phyloP scores from a whole-genome alignment of 2,888 invertebrate genomes.

The Spodoptera exigua region DNA sequence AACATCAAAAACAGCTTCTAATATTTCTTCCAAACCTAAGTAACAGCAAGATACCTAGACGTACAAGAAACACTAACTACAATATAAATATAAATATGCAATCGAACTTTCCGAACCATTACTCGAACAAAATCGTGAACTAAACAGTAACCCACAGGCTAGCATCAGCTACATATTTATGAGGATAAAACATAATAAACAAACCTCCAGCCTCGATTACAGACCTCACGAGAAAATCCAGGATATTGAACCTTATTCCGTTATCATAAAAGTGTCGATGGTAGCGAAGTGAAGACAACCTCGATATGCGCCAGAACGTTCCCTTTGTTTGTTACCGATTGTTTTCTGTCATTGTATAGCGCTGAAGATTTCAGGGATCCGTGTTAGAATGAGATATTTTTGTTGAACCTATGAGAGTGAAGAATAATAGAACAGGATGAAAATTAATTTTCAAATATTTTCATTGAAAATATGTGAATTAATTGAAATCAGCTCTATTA shows the following conservation, averaged over 20 bases:
- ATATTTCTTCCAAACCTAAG: conserved; percentile 11
- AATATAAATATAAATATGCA: conserved; percentile 55
- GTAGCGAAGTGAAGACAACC: conserved; percentile 39
- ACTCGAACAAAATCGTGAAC: conserved; percentile 69
- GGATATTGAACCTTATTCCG: conserved; percentile 26
- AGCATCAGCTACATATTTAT: conserved; percentile 75
- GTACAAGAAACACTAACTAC: conserved; percentile 37
- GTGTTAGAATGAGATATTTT: background rate
- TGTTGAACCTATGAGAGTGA: background rate
- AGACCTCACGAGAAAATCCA: conserved; percentile 15
- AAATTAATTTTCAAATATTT: too few relatives aligned
- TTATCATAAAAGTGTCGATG: conserved; percentile 8
- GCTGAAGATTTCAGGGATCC: conserved; percentile 44
- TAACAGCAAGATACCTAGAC: conserved; percentile 11
- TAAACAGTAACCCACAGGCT: conserved; percentile 58
- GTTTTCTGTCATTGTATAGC: conserved; percentile 57
- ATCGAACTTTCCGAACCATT: conserved; percentile 66
- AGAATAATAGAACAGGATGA: too few relatives aligned
- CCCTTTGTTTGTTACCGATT: conserved; percentile 64
- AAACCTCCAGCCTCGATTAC: conserved; percentile 38
- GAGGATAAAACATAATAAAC: conserved; percentile 60
- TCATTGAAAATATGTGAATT: too few relatives aligned
- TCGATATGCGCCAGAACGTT: conserved; percentile 54
- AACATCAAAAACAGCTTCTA: background rate
- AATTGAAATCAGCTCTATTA: too few relatives aligned